A percentile compares a stretch with the other conserved stretches of the same genome.
phyloP scores from a whole-genome alignment of 2,113 vertebrate species.

The Capreolus pygargus region DNA sequence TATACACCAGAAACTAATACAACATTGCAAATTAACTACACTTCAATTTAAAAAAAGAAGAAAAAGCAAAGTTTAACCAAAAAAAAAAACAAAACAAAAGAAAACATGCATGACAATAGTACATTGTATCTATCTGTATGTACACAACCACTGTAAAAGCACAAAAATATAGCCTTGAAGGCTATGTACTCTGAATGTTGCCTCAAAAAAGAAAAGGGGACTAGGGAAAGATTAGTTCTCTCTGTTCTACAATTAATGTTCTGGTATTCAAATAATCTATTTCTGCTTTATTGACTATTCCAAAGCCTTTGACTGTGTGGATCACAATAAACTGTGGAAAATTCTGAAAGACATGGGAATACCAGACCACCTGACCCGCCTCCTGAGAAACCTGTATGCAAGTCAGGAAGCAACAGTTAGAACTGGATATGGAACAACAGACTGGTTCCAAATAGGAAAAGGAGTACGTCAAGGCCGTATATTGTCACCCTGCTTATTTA shows the following conservation, averaged over 20 bases:
- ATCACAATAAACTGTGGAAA: no score
- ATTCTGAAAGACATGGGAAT: no score
- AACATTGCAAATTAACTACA: neutral
- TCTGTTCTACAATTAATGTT: neutral
- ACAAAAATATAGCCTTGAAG: neutral
- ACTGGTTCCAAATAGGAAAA: no score
- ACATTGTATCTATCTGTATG: neutral
- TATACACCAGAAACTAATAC: neutral
- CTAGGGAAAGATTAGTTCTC: neutral
- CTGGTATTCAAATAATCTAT: neutral
- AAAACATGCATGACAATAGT: neutral
- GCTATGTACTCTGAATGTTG: neutral
- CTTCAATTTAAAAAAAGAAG: neutral
- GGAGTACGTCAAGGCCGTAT: no score
- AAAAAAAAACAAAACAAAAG: neutral
- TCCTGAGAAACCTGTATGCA: no score
- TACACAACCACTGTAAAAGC: neutral
- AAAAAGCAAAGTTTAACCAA: neutral
- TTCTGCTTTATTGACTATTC: no score
- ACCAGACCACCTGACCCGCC: no score
- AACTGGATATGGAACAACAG: no score
- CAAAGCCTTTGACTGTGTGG: no score
- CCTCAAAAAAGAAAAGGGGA: neutral
- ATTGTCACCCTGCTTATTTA: no score
- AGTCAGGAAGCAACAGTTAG: no score